These are phyloP conservation scores for Ceratosolen solmsi DNA, from an alignment of 1,140 invertebrate species.

Conservation along the genomic window DNA sequence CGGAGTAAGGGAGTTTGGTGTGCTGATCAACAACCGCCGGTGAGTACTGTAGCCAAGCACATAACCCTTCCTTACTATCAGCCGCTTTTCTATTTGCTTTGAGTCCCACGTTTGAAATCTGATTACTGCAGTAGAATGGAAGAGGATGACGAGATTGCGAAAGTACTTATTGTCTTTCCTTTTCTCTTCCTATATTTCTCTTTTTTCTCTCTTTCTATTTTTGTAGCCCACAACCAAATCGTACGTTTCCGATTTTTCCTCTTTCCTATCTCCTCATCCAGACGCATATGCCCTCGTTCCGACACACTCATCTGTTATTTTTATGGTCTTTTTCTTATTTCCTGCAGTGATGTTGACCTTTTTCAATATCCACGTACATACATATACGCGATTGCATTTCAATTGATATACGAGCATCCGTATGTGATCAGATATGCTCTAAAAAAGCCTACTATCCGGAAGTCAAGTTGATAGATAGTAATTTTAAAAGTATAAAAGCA, in stretches of 20 bases:
- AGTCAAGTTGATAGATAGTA: not conserved
- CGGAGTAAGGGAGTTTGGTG: not conserved
- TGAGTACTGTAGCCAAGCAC: not conserved
- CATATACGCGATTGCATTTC: not conserved
- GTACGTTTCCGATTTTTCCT: too few species aligned
- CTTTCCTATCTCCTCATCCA: not conserved
- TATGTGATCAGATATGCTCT: slow-evolving; percentile 41
- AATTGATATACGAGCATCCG: slow-evolving; percentile 32
- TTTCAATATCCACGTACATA: slow-evolving; percentile 25
- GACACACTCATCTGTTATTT: not conserved
- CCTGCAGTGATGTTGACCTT: not conserved
- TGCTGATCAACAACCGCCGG: not conserved
- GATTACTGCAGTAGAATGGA: too few species aligned
- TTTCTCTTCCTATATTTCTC: not conserved
- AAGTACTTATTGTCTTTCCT: not conserved
- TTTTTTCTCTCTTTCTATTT: not conserved
- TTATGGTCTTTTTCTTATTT: slow-evolving; percentile 2
- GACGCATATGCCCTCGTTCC: not conserved
- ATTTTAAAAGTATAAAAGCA: not conserved
- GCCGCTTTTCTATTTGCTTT: not conserved
- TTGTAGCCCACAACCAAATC: not conserved
- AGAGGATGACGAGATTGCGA: too few species aligned
- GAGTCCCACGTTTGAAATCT: too few species aligned
- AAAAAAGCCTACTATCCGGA: not conserved
- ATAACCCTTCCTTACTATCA: not conserved